Percentiles rank a stretch among this genome's conserved stretches.
phyloP scores from a whole-genome alignment of 2,113 vertebrate species.

The Oceanites oceanicus region DNA sequence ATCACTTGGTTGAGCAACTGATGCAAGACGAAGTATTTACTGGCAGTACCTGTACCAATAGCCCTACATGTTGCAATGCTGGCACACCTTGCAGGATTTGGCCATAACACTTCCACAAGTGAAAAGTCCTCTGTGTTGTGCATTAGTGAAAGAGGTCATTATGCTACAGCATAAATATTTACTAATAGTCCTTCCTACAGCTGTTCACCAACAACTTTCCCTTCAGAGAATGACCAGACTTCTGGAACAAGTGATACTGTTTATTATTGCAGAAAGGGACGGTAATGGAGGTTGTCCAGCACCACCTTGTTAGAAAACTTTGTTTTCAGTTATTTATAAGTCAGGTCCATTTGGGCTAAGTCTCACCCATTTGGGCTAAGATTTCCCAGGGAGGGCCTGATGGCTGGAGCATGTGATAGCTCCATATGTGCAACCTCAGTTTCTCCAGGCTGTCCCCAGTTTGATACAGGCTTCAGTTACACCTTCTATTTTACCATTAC shows the following conservation, averaged over 20 bases:
- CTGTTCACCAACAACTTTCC: constrained; percentile 4
- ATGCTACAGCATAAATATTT: constrained; percentile 49
- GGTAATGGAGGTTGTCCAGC: neutral
- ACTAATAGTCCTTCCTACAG: constrained; percentile 29
- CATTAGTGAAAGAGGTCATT: constrained; percentile 23
- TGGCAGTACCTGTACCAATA: constrained; percentile 45
- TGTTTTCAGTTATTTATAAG: neutral
- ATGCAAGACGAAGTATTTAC: constrained; percentile 21
- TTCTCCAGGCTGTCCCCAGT: neutral
- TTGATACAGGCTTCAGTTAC: neutral
- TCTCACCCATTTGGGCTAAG: neutral
- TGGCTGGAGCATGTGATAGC: fast-evolving
- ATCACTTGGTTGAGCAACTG: constrained; percentile 1
- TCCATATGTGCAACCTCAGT: neutral
- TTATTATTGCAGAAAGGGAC: neutral
- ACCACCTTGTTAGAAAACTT: neutral
- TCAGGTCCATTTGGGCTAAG: neutral
- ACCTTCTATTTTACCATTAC: neutral
- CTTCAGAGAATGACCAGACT: constrained; percentile 5
- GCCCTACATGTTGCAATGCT: neutral
- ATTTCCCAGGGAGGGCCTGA: neutral
- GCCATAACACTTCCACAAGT: neutral
- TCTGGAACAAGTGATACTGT: neutral
- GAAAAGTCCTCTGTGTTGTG: constrained; percentile 15
- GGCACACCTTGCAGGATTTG: constrained; percentile 36